Base-by-base conservation (phyloP, 2,888 invertebrate species). In the Siphonodentalium dalli region DNA sequence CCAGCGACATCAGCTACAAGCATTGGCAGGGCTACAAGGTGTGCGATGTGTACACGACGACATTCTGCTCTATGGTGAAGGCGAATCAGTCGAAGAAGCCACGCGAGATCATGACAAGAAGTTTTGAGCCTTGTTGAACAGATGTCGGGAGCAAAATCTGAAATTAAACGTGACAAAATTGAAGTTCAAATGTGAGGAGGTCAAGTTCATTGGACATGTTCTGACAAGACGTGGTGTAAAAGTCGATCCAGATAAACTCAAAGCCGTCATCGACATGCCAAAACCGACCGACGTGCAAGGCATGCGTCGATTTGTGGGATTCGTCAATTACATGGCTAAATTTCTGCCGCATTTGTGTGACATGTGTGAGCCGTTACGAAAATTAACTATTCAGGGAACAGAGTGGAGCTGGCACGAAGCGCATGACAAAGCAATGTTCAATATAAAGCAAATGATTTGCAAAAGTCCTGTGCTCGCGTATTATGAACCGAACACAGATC, bases 401-500 rank as follows among this genome's bases (percentile, higher is more conserved):
- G 31, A 54, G 18, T 59, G 51, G 26, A 9, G 28, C 13, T 59
- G 55, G 51, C 43, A 55, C 33, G 28, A 31, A n/a, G 35, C 31
- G 7, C 54, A 59, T 11, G 35, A 39, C 7, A 23, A 41, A 51
- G 44, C 45, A 24, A 48, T 56, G 34, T 41, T 54, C 11, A 41
- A 49, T 21, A 39, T 61, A 11, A 63, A 61, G 24, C 26, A 47
- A n/a, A 49, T 46, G 7, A 20, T 61, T 27, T 41, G 50, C 7
- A 26, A 52, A 15, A 18, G n/a, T 13, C 55, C 55, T 23, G 42
- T 52, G 1, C 21, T 60, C 24, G 26, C 20, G 9, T 61, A 39
- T 20, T 48, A 40, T 51, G 58, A 54, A 21, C 29, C n/a, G n/a
- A n/a, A n/a, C n/a, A 29, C 46, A 34, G 24, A 26, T 28, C 33